These are phyloP conservation scores for Mesembrinibis cayennensis DNA, from an alignment of 2,113 vertebrate genomes.

Conservation along the genomic window DNA sequence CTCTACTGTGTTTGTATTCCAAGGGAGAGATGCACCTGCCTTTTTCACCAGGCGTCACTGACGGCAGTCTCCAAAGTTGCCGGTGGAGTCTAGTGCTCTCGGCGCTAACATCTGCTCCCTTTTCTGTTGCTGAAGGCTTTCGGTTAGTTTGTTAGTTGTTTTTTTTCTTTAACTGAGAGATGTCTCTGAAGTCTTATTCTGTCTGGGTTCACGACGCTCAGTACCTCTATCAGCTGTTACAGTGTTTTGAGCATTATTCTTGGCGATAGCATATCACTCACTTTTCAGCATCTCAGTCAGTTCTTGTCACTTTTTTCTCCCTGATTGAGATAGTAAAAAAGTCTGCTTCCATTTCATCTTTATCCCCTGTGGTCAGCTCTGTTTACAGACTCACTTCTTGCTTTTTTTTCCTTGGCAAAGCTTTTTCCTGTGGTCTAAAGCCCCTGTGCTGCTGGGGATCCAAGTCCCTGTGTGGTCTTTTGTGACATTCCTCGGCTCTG, in stretches of 20 bases:
- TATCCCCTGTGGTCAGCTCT: slow-evolving; percentile 25
- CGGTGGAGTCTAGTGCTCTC: neutral
- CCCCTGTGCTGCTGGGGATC: neutral
- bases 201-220: neutral
- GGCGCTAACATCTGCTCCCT: neutral
- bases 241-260: slow-evolving; percentile 41
- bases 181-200: slow-evolving; percentile 42
- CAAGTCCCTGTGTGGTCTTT: neutral
- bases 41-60: neutral
- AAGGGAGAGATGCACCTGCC: neutral
- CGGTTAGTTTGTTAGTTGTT: neutral
- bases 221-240: slow-evolving; percentile 54
- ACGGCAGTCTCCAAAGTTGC: neutral
- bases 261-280: slow-evolving; percentile 55
- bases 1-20: neutral
- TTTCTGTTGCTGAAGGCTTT: neutral
- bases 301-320: slow-evolving; percentile 38
- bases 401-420: neutral
- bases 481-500: neutral
- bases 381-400: slow-evolving; percentile 17
- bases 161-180: slow-evolving; percentile 8
- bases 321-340: slow-evolving; percentile 51
- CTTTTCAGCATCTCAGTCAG: slow-evolving; percentile 16
- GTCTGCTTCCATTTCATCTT: slow-evolving; percentile 41
- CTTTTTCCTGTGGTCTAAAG: neutral